These are phyloP conservation scores for Amblyraja radiata DNA, from an alignment of 2,797 vertebrate genomes.

Conservation along the genomic window DNA sequence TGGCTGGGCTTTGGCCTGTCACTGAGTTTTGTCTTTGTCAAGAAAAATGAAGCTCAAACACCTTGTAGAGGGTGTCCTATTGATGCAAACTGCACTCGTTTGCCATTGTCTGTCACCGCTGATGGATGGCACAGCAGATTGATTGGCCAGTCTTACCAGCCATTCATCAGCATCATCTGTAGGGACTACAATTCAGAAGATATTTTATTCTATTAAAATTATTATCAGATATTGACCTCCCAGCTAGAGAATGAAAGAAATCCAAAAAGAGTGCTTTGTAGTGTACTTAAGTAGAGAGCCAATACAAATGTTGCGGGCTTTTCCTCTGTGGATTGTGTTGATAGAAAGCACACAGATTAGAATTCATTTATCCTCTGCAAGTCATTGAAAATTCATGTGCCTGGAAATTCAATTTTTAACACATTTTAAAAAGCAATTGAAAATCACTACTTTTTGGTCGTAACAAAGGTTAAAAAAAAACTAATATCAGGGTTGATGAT, in stretches of 20 bases:
- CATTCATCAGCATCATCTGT: conserved; percentile 55
- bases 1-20: conserved; percentile 48
- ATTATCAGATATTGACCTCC: conserved; percentile 33
- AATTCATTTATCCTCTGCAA: neutral
- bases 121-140: conserved; percentile 53
- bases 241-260: neutral
- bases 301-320: conserved; percentile 1
- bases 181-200: conserved; percentile 46
- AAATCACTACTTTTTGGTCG: too few relatives aligned
- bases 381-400: neutral
- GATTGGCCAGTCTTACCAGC: conserved; percentile 54
- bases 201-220: conserved; percentile 37
- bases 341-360: neutral
- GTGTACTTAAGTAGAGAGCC: neutral
- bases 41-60: conserved; percentile 52
- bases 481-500: too few relatives aligned
- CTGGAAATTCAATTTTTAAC: too few relatives aligned
- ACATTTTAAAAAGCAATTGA: too few relatives aligned
- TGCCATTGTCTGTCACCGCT: conserved; percentile 54
- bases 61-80: conserved; percentile 55
- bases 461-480: too few relatives aligned
- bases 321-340: neutral
- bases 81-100: conserved; percentile 50
- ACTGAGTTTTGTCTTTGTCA: conserved; percentile 52
- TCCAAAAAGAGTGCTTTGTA: neutral